phyloP scores from a whole-genome alignment of 2,797 vertebrate species.

The Tenualosa ilisha region DNA sequence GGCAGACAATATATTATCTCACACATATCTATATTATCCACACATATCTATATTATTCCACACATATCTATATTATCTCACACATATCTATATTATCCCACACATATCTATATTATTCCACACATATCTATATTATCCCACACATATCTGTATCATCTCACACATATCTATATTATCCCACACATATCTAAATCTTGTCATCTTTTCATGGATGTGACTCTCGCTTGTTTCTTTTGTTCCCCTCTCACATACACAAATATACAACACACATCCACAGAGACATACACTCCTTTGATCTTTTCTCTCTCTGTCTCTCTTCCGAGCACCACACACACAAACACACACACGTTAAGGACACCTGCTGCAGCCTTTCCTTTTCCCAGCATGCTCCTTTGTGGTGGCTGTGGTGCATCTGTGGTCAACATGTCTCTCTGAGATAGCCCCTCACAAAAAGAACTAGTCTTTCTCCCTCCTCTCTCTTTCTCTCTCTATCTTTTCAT shows the following conservation, averaged over 20 bases:
- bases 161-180: no score
- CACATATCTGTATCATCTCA: no score
- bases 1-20: no score
- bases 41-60: no score
- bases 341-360: not conserved
- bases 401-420: not conserved
- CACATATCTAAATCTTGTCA: no score
- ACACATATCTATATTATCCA: no score
- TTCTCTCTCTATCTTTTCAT: slow-evolving; percentile 9
- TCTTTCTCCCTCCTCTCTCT: slow-evolving; percentile 21
- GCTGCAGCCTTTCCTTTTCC: not conserved
- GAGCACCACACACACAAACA: not conserved
- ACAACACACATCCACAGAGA: not conserved
- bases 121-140: no score
- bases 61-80: no score
- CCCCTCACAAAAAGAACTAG: slow-evolving; percentile 29
- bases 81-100: no score
- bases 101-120: no score
- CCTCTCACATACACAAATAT: not conserved
- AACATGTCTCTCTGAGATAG: slow-evolving; percentile 2
- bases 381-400: slow-evolving; percentile 24
- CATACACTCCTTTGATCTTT: not conserved
- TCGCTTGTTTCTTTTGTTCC: not conserved
- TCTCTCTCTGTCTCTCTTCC: not conserved
- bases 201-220: no score